Evolutionary conservation across 2,797 vertebrate genomes (phyloP).

Genomic region (Margarornis squamiger): DNA sequence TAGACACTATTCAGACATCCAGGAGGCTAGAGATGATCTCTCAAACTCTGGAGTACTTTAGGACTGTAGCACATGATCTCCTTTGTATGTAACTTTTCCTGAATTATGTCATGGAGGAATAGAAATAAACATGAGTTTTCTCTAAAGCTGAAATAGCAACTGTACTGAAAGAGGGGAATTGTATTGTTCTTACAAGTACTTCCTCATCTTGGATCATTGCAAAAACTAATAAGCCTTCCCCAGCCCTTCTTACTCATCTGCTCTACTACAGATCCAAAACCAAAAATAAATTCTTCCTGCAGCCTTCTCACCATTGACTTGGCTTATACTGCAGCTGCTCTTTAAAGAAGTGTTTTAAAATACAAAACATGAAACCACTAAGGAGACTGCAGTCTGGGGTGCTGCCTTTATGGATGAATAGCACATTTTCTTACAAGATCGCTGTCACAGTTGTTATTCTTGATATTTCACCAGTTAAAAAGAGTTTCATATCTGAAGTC

Average conservation of each 20-base stretch:
- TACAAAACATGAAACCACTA: not conserved
- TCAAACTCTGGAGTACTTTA: not conserved
- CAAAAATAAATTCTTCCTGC: not conserved
- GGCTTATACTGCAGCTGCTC: not conserved
- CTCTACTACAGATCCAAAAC: not conserved
- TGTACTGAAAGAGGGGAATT: not conserved
- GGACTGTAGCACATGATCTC: not conserved
- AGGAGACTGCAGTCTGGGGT: not conserved
- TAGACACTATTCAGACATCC: not conserved
- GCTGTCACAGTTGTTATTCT: not conserved
- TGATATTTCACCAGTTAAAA: not conserved
- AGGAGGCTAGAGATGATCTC: not conserved
- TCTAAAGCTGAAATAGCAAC: not conserved
- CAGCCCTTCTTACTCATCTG: not conserved
- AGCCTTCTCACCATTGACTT: not conserved
- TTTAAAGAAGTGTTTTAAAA: not conserved
- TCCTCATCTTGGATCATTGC: not conserved
- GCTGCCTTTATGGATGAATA: not conserved
- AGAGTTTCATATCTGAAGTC: not conserved
- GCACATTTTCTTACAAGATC: not conserved
- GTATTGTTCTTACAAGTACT: not conserved
- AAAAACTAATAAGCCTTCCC: not conserved
- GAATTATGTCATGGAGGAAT: too few relatives aligned
- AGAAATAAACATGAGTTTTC: not conserved
- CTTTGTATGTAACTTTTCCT: not conserved